A percentile compares a stretch with the other conserved stretches of the same genome.
phyloP scores from a whole-genome alignment of 2,888 invertebrate species.

The Metallyticus violacea region DNA sequence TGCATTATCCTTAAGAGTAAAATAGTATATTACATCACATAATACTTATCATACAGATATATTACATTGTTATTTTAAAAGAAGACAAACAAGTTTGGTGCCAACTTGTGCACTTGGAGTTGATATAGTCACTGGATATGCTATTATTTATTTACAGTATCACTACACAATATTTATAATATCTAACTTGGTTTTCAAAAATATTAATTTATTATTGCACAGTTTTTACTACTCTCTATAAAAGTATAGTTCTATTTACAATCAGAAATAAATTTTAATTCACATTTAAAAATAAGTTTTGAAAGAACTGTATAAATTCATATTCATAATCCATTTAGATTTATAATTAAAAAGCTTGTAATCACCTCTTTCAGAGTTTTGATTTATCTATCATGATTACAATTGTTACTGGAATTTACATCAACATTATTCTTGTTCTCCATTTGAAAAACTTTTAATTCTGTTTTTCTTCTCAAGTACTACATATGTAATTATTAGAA shows the following conservation, averaged over 20 bases:
- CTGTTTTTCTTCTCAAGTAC: not conserved
- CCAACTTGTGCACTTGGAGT: not conserved
- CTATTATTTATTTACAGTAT: not conserved
- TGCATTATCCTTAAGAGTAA: not conserved
- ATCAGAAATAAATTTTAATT: not conserved
- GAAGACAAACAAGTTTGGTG: not conserved
- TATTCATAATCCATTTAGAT: not conserved
- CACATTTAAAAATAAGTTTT: not conserved
- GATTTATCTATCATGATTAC: not conserved
- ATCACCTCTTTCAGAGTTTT: not conserved
- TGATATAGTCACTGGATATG: not conserved
- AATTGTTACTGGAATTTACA: not conserved
- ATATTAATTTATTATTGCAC: not conserved
- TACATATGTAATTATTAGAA: not conserved
- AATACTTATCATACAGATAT: not conserved
- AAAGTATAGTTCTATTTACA: not conserved
- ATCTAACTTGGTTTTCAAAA: not conserved
- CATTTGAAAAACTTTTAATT: not conserved
- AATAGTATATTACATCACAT: not conserved
- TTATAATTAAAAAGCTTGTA: not conserved
- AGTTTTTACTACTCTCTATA: not conserved
- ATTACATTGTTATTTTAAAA: not conserved
- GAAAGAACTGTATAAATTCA: not conserved
- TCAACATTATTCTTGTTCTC: not conserved
- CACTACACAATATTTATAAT: not conserved